Conservation (phyloP, 2,888 invertebrate species). For the Drymonia ruficornis region DNA sequence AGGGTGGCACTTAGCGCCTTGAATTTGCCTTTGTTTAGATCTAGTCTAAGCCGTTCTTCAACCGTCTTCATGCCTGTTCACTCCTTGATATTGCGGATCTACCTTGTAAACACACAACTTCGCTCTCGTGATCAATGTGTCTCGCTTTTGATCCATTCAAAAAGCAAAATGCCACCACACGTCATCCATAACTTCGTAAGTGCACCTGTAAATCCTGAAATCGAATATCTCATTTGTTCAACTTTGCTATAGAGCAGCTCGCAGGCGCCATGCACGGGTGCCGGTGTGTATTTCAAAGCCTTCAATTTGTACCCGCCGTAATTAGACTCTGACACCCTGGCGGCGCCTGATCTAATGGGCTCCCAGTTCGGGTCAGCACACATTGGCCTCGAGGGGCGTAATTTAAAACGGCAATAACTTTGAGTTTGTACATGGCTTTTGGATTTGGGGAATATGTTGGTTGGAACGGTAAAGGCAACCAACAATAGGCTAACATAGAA, state of each 20-base stretch:
- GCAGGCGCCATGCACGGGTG: constrained; percentile 40
- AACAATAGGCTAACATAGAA: no score
- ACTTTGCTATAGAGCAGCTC: constrained; percentile 32
- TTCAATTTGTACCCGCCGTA: constrained; percentile 63
- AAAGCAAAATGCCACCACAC: no score
- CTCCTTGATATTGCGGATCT: no score
- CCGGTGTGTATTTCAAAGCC: constrained; percentile 60
- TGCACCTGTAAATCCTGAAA: constrained; percentile 22
- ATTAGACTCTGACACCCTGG: constrained; percentile 55
- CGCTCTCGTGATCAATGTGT: no score
- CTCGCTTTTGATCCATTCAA: no score
- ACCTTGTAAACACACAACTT: no score
- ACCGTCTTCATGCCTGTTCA: no score
- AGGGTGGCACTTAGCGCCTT: no score
- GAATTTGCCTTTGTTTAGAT: no score
- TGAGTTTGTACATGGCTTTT: constrained; percentile 14
- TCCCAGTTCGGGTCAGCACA: constrained; percentile 37
- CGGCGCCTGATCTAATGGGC: constrained; percentile 40
- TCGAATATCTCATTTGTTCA: constrained; percentile 45
- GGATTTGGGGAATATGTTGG: not conserved
- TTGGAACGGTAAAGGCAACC: no score
- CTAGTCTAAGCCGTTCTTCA: no score
- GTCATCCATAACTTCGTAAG: no score
- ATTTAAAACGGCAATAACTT: constrained; percentile 32
- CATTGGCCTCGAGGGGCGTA: constrained; percentile 25